Percentiles rank a stretch among this genome's conserved stretches.
phyloP scores from a whole-genome alignment of 2,797 vertebrate species.

The Podarcis lilfordi region DNA sequence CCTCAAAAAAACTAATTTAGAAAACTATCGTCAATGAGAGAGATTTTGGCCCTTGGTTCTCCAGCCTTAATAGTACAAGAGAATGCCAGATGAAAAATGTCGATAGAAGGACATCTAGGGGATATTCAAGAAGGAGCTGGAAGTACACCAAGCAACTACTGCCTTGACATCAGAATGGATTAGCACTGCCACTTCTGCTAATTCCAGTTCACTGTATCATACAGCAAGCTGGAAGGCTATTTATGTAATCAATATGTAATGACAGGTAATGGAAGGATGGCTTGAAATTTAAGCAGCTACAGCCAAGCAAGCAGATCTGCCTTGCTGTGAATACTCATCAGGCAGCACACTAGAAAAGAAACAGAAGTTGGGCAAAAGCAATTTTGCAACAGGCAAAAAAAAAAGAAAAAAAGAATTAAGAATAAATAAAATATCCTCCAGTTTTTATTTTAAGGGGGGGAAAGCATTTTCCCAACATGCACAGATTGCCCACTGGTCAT shows the following conservation, averaged over 20 bases:
- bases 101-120: slow-evolving; percentile 24
- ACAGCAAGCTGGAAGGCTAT: slow-evolving; percentile 41
- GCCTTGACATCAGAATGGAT: slow-evolving; percentile 39
- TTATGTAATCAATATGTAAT: slow-evolving; percentile 49
- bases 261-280: slow-evolving; percentile 46
- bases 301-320: slow-evolving; percentile 28
- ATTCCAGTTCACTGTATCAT: slow-evolving; percentile 41
- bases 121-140: slow-evolving; percentile 40
- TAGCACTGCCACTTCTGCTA: slow-evolving; percentile 28
- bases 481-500: too few species aligned
- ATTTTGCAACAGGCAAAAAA: not conserved
- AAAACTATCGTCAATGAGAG: not conserved
- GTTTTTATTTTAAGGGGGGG: not conserved
- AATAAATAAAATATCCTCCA: not conserved
- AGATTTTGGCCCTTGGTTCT: not conserved
- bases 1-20: not conserved
- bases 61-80: not conserved
- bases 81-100: slow-evolving; percentile 54
- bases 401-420: not conserved
- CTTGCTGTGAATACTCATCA: slow-evolving; percentile 31
- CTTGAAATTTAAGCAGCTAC: slow-evolving; percentile 36
- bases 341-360: slow-evolving; percentile 26
- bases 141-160: slow-evolving; percentile 39
- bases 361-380: slow-evolving; percentile 7
- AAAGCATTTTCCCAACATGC: not conserved